These are phyloP conservation scores for Drosophila borborema DNA, from an alignment of 2,888 invertebrate genomes.

Conservation along the genomic window DNA sequence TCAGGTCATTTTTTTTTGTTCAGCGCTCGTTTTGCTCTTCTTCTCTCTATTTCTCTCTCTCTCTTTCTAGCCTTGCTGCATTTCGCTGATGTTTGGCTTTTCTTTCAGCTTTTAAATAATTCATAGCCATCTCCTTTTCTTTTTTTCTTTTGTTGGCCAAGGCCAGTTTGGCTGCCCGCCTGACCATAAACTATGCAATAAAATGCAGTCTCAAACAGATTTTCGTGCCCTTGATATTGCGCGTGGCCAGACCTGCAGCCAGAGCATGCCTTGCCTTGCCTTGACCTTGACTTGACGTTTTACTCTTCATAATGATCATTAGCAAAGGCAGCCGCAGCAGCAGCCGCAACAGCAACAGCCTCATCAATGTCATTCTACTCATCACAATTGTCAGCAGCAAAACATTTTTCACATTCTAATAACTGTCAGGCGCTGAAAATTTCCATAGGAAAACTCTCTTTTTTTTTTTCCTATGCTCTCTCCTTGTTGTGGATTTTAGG, in stretches of 20 bases:
- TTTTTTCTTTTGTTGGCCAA: constrained; percentile 36
- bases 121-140: constrained; percentile 34
- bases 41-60: background rate
- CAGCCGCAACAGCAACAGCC: background rate
- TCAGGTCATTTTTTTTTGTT: constrained; percentile 1
- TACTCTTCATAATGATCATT: constrained; percentile 38
- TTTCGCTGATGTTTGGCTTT: constrained; percentile 14
- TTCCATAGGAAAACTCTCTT: constrained; percentile 35
- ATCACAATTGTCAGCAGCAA: constrained; percentile 49
- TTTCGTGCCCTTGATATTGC: constrained; percentile 41
- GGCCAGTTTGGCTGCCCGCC: constrained; percentile 30
- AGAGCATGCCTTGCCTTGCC: background rate
- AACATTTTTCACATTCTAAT: constrained; percentile 68
- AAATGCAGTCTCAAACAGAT: constrained; percentile 48
- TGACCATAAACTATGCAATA: constrained; percentile 57
- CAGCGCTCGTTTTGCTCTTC: background rate
- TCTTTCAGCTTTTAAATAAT: constrained; percentile 39
- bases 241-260: constrained; percentile 23
- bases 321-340: constrained; percentile 13
- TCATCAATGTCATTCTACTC: constrained; percentile 27
- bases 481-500: constrained; percentile 5
- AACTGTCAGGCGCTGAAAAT: constrained; percentile 65
- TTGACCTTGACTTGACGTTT: constrained; percentile 42
- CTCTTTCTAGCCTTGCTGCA: constrained; percentile 11
- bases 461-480: background rate